Percentiles rank a stretch among this genome's conserved stretches.
phyloP scores from a whole-genome alignment of 2,888 invertebrate genomes.

The Caenorhabditis sp. region DNA sequence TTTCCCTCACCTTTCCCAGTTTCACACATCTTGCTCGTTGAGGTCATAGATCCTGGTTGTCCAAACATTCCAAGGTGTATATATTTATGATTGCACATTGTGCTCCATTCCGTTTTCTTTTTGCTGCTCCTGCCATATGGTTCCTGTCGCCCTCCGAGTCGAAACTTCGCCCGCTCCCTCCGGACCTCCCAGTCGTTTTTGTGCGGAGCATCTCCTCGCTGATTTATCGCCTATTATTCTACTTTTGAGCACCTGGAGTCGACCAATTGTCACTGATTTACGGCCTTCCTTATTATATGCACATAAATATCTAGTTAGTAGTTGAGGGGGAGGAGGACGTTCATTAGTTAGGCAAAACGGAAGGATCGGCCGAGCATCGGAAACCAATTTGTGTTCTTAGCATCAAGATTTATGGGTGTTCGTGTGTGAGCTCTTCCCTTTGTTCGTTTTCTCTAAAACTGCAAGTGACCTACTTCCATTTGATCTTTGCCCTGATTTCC shows the following conservation, averaged over 20 bases:
- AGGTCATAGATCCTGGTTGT: conserved; percentile 12
- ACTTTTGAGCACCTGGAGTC: background rate
- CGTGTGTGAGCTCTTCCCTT: too few relatives aligned
- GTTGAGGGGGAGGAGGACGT: background rate
- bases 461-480: conserved; percentile 1
- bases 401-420: conserved; percentile 11
- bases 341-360: background rate
- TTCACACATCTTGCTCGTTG: conserved; percentile 3
- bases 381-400: conserved; percentile 41
- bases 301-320: conserved; percentile 34
- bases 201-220: background rate
- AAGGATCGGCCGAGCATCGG: conserved; percentile 14
- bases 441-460: too few relatives aligned
- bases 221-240: conserved; percentile 39
- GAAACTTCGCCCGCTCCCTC: background rate
- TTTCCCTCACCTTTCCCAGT: background rate
- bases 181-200: conserved; percentile 21
- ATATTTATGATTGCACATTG: conserved; percentile 28
- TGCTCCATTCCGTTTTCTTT: background rate
- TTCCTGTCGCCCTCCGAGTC: conserved; percentile 12
- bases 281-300: conserved; percentile 1
- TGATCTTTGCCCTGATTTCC: background rate
- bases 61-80: conserved; percentile 31
- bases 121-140: conserved; percentile 32
- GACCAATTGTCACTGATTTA: conserved; percentile 37